Evolutionary conservation across 1,140 invertebrate species (phyloP), one percentile per base, ranked within the genome.

Genomic region (Mycetomoellerius zeteki): DNA sequence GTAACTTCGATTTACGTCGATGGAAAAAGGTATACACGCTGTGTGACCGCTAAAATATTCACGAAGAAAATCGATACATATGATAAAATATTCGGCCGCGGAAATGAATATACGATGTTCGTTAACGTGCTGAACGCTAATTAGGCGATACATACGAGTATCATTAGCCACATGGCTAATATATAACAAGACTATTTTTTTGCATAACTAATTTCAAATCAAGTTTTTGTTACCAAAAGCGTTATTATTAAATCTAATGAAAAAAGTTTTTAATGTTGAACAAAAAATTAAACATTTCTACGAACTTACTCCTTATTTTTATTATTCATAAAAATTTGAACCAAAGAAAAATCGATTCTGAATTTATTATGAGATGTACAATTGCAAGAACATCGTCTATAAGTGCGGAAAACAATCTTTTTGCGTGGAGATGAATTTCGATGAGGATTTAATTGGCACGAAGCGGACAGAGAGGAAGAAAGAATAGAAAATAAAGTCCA

Each of bases 381-480:
- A 14, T 8, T 14, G 21, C 64, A 33, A 71, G 12, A 37, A 73
- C 24, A 30, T 37, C 5, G 8, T 27, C 10, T 60, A 62, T 37
- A 60, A 60, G 30, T 73, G 54, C 37, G 27, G 27, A 75, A 75
- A 47, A 50, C 21, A 50, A 27, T 58, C 47, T 33, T 33, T 60
- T n/a, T 62, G 14, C 3, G 12, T 7, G 21, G 43, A 50, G 0
- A 84, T 73, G 37, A 60, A 73, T 75, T 75, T 75, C 54, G 24
- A 73, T 82, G 80, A 73, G 54, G 16, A 62, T 84, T 84, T 84
- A 84, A 84, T 75, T 84, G 62, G 58, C 58, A 8, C 52, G 75
- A 43, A 56, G 50, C 21, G 33, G 37, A 43, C 50, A 54, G 47
- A 21, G 52, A 21, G 12, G 2, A 47, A 5, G 21, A 52, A 12